A percentile compares a stretch with the other conserved stretches of the same genome.
Evolutionary conservation across 1,140 invertebrate genomes (phyloP).

Genomic region (Drosophila bifasciata): DNA sequence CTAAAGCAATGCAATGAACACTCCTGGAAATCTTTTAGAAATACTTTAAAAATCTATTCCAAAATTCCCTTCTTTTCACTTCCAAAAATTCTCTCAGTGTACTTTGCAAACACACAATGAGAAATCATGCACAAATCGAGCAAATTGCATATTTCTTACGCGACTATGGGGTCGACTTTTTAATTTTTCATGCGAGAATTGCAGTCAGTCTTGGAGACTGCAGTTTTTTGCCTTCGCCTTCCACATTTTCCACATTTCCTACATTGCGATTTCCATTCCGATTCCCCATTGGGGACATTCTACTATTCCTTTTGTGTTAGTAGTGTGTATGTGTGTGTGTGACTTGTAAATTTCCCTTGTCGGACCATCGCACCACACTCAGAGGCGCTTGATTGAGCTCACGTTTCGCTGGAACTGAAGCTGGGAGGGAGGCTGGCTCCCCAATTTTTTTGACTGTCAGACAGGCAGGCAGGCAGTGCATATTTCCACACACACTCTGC

Average conservation of each 20-base stretch:
- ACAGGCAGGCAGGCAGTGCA: conserved; percentile 18
- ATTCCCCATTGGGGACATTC: conserved; percentile 44
- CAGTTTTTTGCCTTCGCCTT: not conserved
- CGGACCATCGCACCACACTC: conserved; percentile 47
- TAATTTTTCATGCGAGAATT: conserved; percentile 70
- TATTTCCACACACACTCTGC: conserved; percentile 8
- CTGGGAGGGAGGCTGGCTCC: not conserved
- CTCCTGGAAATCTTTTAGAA: no score
- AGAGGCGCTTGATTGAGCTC: conserved; percentile 77
- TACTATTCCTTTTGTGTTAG: conserved; percentile 16
- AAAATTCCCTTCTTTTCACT: no score
- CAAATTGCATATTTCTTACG: conserved; percentile 71
- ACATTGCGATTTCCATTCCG: conserved; percentile 39
- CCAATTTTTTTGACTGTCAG: conserved; percentile 46
- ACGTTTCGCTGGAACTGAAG: conserved; percentile 48
- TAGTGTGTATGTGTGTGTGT: conserved; percentile 55
- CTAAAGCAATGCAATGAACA: no score
- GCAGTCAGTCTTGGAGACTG: conserved; percentile 34
- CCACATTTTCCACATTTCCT: conserved; percentile 2
- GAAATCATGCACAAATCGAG: conserved; percentile 72
- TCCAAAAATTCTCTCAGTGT: conserved; percentile 22
- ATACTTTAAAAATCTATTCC: not conserved
- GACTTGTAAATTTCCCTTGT: conserved; percentile 77
- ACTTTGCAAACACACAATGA: conserved; percentile 32
- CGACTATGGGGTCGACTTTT: conserved; percentile 56